phyloP scores from a whole-genome alignment of 2,888 invertebrate genomes.

The Spisula subtruncata region DNA sequence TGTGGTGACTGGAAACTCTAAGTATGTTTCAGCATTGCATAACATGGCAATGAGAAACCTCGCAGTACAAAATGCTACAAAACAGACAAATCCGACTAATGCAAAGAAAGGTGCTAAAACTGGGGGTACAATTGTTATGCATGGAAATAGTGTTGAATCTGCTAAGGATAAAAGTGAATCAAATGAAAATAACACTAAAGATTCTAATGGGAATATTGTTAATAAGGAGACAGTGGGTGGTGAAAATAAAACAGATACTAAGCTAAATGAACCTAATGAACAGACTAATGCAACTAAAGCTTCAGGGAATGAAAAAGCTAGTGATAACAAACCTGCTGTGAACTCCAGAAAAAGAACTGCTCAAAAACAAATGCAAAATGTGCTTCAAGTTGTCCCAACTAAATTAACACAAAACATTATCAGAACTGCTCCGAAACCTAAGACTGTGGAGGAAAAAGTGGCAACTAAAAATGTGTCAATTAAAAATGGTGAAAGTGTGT shows the following conservation, averaged over 20 bases:
- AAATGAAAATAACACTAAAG: slow-evolving; percentile 25
- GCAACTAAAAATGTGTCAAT: slow-evolving; percentile 6
- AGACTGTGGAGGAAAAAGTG: slow-evolving; percentile 52
- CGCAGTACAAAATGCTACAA: slow-evolving; percentile 57
- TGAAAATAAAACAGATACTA: slow-evolving; percentile 32
- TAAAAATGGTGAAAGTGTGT: slow-evolving; percentile 37
- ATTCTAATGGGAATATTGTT: slow-evolving; percentile 33
- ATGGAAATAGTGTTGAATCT: slow-evolving; percentile 38
- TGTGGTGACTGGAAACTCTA: slow-evolving; percentile 30
- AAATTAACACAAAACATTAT: slow-evolving; percentile 74
- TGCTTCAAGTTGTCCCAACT: slow-evolving; percentile 74
- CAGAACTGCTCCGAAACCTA: slow-evolving; percentile 56
- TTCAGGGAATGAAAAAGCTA: slow-evolving; percentile 10
- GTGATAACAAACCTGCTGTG: neutral
- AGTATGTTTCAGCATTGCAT: slow-evolving; percentile 53
- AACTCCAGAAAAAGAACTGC: slow-evolving; percentile 49
- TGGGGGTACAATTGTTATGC: slow-evolving; percentile 52
- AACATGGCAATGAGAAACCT: slow-evolving; percentile 65
- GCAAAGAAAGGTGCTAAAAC: slow-evolving; percentile 44
- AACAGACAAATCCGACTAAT: slow-evolving; percentile 46
- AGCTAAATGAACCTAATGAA: neutral
- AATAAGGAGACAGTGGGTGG: slow-evolving; percentile 16
- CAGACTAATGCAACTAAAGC: slow-evolving; percentile 1
- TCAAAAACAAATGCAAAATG: slow-evolving; percentile 55
- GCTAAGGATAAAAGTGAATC: neutral